Evolutionary conservation across 2,797 vertebrate genomes (phyloP), one percentile per base, ranked within the genome.

Genomic region (Chaenodraco wilsoni): DNA sequence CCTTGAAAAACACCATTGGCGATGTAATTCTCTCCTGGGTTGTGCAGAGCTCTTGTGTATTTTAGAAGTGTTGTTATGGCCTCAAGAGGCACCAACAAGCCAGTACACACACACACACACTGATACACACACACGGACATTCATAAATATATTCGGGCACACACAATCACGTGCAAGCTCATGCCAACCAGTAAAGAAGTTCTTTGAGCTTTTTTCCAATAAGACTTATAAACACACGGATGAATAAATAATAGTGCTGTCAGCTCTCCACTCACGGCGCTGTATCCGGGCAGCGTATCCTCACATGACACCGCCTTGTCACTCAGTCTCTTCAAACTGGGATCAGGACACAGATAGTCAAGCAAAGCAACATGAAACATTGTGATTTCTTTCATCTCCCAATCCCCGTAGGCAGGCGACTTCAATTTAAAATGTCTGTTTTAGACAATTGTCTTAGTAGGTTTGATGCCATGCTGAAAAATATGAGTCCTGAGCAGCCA

Each of bases 171-270:
- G 5, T 55, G 2, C 14, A 33, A 12, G 41, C 55, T 68, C 67
- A 73, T 48, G n/a, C 14, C 33, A 79, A n/a, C 41, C 54, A 37
- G 74, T 69, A 72, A 57, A 23, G 3, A 50, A 70, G 62, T 13
- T 54, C 72, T 79, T 80, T 69, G 40, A 71, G 60, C 43, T 58
- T 52, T 66, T 23, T 40, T 69, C 61, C 74, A 87, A 74, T 82
- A 86, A 54, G 61, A 83, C 58, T 90, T 74, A 87, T 84, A 85
- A 88, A 88, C 77, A 79, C 69, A 43, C 13, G 27, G 8, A 84
- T 92, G 73, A 90, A 92, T 91, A 84, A 90, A 85, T 91, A 83
- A 91, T 85, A 41, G 4, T 37, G 65, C 72, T 76, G 79, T 87
- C 80, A 73, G 46, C 64, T 72, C 65, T 65, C 56, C 65, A 37